Percentiles rank a stretch among this genome's conserved stretches.
phyloP scores from a whole-genome alignment of 2,888 invertebrate species.

The Auanema freiburgensis region DNA sequence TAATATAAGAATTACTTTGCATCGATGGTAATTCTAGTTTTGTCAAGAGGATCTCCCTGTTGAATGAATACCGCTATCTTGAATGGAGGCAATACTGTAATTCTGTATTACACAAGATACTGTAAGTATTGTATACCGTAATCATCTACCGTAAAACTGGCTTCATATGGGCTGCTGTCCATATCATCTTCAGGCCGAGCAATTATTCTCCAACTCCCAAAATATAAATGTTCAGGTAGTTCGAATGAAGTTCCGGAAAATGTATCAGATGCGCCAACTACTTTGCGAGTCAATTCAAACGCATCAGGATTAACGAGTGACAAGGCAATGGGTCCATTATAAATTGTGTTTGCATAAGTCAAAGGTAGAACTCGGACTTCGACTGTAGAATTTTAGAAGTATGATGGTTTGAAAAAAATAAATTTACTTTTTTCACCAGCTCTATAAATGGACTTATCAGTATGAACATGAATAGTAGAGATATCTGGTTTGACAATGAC shows the following conservation, averaged over 20 bases:
- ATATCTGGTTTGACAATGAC: slow-evolving; percentile 44
- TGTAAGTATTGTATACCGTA: slow-evolving; percentile 22
- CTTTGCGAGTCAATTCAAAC: slow-evolving; percentile 32
- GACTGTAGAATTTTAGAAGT: slow-evolving; percentile 32
- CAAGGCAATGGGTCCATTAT: slow-evolving; percentile 37
- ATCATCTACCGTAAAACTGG: slow-evolving; percentile 31
- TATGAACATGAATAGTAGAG: slow-evolving; percentile 48
- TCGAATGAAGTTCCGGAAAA: slow-evolving; percentile 33
- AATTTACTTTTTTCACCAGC: slow-evolving; percentile 45
- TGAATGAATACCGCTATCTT: slow-evolving; percentile 18
- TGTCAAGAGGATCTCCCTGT: slow-evolving; percentile 11
- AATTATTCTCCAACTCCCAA: slow-evolving; percentile 48
- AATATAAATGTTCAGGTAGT: slow-evolving; percentile 48
- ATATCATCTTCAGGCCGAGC: slow-evolving; percentile 27
- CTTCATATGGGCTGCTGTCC: slow-evolving; percentile 23
- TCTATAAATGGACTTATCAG: slow-evolving; percentile 53
- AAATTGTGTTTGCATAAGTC: slow-evolving; percentile 38
- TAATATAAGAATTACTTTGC: slow-evolving; percentile 8
- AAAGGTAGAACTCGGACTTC: slow-evolving; percentile 52
- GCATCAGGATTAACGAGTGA: slow-evolving; percentile 43
- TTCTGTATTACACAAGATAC: not conserved
- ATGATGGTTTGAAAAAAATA: not conserved
- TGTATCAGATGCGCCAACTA: slow-evolving; percentile 18
- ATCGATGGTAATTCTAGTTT: slow-evolving; percentile 7
- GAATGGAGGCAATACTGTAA: slow-evolving; percentile 35